A percentile compares a stretch with the other conserved stretches of the same genome.
phyloP scores from a whole-genome alignment of 2,888 invertebrate species.

The Megalurothrips usitatus region DNA sequence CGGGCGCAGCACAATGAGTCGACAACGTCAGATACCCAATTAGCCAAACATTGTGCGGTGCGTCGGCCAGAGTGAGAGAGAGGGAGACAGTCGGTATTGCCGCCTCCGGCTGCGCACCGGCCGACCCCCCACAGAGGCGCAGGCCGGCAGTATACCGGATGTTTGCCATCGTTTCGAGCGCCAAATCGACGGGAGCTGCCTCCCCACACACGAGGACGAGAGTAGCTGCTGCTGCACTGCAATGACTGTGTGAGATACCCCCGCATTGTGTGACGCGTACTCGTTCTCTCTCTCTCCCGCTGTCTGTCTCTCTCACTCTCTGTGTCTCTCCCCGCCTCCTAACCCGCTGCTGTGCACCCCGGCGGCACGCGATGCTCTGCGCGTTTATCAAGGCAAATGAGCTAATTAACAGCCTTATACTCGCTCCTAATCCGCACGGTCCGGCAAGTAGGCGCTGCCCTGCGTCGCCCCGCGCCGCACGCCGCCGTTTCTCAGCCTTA shows the following conservation, averaged over 20 bases:
- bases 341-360: no score
- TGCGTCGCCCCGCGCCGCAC: no score
- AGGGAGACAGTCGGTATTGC: not conserved
- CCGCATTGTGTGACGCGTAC: no score
- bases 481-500: not conserved
- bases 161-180: no score
- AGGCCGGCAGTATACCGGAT: no score
- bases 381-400: conserved; percentile 21
- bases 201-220: no score
- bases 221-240: no score
- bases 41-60: not conserved
- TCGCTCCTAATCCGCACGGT: not conserved
- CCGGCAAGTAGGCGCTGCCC: not conserved
- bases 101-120: not conserved
- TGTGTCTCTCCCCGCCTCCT: no score
- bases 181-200: no score
- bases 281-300: no score
- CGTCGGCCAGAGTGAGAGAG: not conserved
- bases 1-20: not conserved
- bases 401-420: not conserved
- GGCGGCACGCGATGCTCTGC: not conserved
- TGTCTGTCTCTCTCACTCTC: no score
- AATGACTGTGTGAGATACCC: no score
- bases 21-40: conserved; percentile 4
- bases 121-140: not conserved